phyloP scores from a whole-genome alignment of 2,888 invertebrate genomes.

The Spilarctia lutea region DNA sequence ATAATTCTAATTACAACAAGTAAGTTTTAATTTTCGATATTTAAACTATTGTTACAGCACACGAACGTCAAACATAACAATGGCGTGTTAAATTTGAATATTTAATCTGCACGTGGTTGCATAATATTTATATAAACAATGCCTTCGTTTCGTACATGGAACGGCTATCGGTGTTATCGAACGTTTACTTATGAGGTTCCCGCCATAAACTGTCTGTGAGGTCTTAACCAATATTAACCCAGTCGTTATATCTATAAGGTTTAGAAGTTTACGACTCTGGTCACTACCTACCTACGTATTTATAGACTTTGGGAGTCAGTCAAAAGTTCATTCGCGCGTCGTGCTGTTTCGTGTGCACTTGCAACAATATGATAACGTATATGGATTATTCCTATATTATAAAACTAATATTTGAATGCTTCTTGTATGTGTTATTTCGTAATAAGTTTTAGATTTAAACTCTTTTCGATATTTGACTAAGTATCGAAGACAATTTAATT shows the following conservation, averaged over 20 bases:
- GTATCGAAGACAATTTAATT: no score
- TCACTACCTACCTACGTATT: conserved; percentile 19
- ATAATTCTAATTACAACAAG: neutral
- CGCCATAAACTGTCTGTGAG: conserved; percentile 54
- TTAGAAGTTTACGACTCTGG: conserved; percentile 14
- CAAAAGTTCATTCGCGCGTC: conserved; percentile 30
- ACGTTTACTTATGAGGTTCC: conserved; percentile 45
- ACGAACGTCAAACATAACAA: conserved; percentile 42
- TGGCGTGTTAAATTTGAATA: conserved; percentile 46
- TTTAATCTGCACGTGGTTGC: conserved; percentile 53
- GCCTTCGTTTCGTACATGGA: conserved; percentile 33
- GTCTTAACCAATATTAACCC: conserved; percentile 59
- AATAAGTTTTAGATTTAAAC: no score
- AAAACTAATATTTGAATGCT: neutral
- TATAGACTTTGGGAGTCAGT: conserved; percentile 33
- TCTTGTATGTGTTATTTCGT: no score
- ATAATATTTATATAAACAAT: conserved; percentile 44
- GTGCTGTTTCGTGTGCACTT: conserved; percentile 20
- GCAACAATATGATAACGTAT: conserved; percentile 40
- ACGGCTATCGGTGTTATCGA: conserved; percentile 27
- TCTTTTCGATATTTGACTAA: neutral
- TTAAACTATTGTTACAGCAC: conserved; percentile 28
- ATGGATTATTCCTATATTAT: neutral
- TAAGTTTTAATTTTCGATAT: neutral
- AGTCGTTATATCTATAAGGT: conserved; percentile 28